A percentile compares a stretch with the other conserved stretches of the same genome.
Conservation (phyloP, 1,140 invertebrate genomes). For the Proales similis region DNA sequence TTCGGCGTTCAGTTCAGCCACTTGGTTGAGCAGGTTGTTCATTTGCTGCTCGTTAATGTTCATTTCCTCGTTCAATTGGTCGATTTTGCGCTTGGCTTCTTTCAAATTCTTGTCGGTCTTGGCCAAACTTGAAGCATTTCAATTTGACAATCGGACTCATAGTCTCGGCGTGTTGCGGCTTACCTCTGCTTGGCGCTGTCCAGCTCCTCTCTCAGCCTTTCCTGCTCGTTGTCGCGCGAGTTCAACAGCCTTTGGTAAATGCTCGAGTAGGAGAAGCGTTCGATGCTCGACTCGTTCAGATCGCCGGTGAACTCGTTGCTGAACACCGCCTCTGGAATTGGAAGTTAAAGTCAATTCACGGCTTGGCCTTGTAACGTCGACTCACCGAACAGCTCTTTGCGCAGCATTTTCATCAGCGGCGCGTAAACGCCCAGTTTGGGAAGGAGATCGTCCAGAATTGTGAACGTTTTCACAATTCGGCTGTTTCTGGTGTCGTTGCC, state of each 20-base stretch:
- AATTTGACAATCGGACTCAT: slow-evolving; percentile 16
- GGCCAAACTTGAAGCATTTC: too few species aligned
- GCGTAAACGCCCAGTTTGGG: slow-evolving; percentile 34
- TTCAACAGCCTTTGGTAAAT: not conserved
- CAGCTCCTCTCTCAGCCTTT: slow-evolving; percentile 10
- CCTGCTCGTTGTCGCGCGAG: slow-evolving; percentile 11
- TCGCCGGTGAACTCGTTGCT: slow-evolving; percentile 15
- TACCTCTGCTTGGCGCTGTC: too few species aligned
- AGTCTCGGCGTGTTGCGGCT: slow-evolving; percentile 4
- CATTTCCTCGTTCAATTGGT: too few species aligned
- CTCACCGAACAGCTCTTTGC: slow-evolving; percentile 29
- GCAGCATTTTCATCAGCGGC: slow-evolving; percentile 26
- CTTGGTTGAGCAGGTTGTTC: too few species aligned
- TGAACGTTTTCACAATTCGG: slow-evolving; percentile 24
- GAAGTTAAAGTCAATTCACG: not conserved
- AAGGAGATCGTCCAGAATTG: slow-evolving; percentile 20
- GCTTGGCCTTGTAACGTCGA: too few species aligned
- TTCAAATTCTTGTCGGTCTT: too few species aligned
- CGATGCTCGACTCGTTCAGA: not conserved
- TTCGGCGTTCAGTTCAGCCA: too few species aligned
- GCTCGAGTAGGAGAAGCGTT: slow-evolving; percentile 19
- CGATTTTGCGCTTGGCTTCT: too few species aligned
- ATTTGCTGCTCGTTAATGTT: too few species aligned
- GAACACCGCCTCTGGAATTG: slow-evolving; percentile 24
- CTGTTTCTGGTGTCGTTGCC: slow-evolving; percentile 22